Evolutionary conservation across 2,888 invertebrate genomes (phyloP), one percentile per base, ranked within the genome.

Genomic region (Polia nebulosa): DNA sequence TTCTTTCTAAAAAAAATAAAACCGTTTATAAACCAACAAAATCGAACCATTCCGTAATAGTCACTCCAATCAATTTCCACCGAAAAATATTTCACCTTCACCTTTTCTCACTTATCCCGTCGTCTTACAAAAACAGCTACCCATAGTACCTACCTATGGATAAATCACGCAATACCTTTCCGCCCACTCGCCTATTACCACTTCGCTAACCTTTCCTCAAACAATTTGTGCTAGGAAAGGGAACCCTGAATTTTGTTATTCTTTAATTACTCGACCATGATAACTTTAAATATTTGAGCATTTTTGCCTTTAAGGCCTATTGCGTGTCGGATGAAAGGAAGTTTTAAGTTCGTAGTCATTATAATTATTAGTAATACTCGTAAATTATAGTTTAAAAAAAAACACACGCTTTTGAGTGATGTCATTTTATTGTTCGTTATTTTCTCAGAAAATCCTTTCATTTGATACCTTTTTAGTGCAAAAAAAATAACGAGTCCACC

Each of bases 111-210:
- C 15, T 45, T 34, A 34, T 29, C 8, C 22, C 11, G 6, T 13
- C 32, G 8, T 44, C 22, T 17, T 22, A 13, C 44, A n/a, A 27
- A 13, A 45, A 36, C 36, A 49, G 34, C 13, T 53, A 41, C 32
- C 8, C 27, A 15, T 5, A 20, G 11, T 52, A 27, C 11, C 15
- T 64, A 52, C 22, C n/a, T 59, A 6, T 11, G 45, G 39, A 51
- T 66, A 66, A 60, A 66, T 75, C 67, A 59, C 67, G 36, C 32
- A 32, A 52, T 66, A 49, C 49, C 36, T 47, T 73, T 11, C 55
- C 55, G 32, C 55, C 59, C 53, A 53, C 53, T 44, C 32, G 0
- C 3, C n/a, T 36, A 22, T 59, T 32, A 55, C 25, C 55, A 59
- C 57, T 45, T 47, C 27, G 8, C 27, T 11, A 47, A 47, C 53